phyloP scores from a whole-genome alignment of 2,797 vertebrate genomes.

The Acomys russatus region DNA sequence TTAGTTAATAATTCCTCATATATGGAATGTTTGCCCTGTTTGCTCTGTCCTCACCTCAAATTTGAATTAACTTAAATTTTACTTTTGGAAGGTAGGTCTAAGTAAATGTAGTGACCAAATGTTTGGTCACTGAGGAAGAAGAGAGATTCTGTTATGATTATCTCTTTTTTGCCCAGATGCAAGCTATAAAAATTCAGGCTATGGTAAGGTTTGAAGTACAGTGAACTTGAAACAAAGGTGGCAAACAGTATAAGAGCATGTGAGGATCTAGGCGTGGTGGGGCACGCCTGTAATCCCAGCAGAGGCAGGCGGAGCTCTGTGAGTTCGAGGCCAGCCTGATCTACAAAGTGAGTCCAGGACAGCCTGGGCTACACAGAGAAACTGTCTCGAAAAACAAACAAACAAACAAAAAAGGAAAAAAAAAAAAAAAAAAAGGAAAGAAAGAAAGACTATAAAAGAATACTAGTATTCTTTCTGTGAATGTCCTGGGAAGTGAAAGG shows the following conservation, averaged over 20 bases:
- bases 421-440: too few species aligned
- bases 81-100: not conserved
- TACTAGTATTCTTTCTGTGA: not conserved
- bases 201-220: not conserved
- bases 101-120: not conserved
- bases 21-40: not conserved
- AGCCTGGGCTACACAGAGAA: too few species aligned
- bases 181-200: not conserved
- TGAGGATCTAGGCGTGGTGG: too few species aligned
- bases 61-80: not conserved
- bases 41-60: not conserved
- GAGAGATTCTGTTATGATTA: not conserved
- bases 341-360: too few species aligned
- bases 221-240: not conserved
- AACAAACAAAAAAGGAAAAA: too few species aligned
- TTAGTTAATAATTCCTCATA: not conserved
- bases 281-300: too few species aligned
- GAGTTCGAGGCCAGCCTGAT: too few species aligned
- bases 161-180: not conserved
- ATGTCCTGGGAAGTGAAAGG: not conserved
- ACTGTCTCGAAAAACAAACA: too few species aligned
- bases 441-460: not conserved
- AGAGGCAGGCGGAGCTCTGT: too few species aligned
- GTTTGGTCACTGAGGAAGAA: not conserved
- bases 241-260: not conserved